Conservation (phyloP, 2,797 vertebrate genomes). For the Pipistrellus pygmaeus region DNA sequence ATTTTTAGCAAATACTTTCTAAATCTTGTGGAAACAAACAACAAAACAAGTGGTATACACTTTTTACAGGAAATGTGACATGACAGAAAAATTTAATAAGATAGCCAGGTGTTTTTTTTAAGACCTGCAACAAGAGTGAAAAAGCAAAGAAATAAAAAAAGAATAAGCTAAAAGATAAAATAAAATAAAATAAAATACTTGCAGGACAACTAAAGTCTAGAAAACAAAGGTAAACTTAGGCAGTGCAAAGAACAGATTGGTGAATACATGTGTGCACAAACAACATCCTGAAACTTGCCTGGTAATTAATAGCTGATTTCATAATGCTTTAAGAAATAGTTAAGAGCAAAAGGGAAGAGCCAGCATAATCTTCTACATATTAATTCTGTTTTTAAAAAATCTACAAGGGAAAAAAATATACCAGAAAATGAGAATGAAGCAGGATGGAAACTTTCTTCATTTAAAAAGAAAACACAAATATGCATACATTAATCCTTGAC, state of each 20-base stretch:
- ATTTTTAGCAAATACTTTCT: background rate
- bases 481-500: constrained; percentile 45
- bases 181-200: constrained; percentile 10
- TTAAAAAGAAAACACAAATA: constrained; percentile 66
- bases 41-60: background rate
- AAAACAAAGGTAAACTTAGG: constrained; percentile 73
- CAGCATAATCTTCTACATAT: constrained; percentile 78
- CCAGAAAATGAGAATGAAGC: constrained; percentile 76
- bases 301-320: constrained; percentile 72
- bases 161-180: constrained; percentile 40
- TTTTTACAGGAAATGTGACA: constrained; percentile 32
- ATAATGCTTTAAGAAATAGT: constrained; percentile 79
- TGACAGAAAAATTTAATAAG: constrained; percentile 45
- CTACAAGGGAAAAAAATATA: constrained; percentile 62
- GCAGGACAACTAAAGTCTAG: constrained; percentile 69
- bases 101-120: constrained; percentile 23
- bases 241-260: constrained; percentile 69
- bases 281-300: constrained; percentile 76
- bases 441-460: constrained; percentile 52
- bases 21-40: background rate
- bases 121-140: constrained; percentile 30
- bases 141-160: constrained; percentile 65
- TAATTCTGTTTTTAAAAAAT: constrained; percentile 79
- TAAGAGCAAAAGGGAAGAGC: constrained; percentile 79
- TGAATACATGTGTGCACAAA: constrained; percentile 59